Base-by-base conservation (phyloP, 2,113 vertebrate species). In the Podarcis raffonei region DNA sequence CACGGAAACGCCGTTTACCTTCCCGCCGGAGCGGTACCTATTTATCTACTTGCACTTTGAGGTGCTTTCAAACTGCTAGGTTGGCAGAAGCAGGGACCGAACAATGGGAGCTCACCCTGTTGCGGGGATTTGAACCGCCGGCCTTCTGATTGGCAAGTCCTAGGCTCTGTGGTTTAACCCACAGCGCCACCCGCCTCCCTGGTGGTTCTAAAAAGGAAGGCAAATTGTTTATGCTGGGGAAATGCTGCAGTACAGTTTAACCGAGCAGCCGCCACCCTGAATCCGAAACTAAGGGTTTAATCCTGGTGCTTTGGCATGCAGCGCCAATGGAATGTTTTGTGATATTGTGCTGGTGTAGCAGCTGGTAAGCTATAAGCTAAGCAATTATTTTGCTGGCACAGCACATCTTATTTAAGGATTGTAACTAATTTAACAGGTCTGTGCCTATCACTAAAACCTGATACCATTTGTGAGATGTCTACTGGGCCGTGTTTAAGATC, bases 351-450 rank as follows among this genome's bases (percentile, higher is more conserved):
- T 69, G 53, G 48, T 72, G 69, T 7, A 87, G 79, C 86, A 87
- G 77, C 66, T 81, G 86, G 68, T 72, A 37, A 81, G 66, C 86
- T 81, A 69, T 81, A 81, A 72, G 48, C 32, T 57, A n/a, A 71
- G 48, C 68, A 87, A 62, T 81, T 48, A 2, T 87, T 87, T 74
- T 87, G 78, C 69, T 81, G 77, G 66, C 48, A 72, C 77, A 72
- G 86, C 66, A 81, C 66, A 37, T 81, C 68, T 81, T 37, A 71
- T 62, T 62, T 57, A 81, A 57, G 32, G 79, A 15, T 59, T 81
- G 78, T 30, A 59, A 74, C 86, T 87, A 87, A 81, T 87, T 37
- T 72, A 81, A 81, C 15, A 27, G 18, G 48, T 71, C 81, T 39
- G 53, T 20, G 18, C 35, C 59, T 81, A 71, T 81, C 32, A 74